Conservation (phyloP, 2,797 vertebrate species). For the Graptemys geographica region DNA sequence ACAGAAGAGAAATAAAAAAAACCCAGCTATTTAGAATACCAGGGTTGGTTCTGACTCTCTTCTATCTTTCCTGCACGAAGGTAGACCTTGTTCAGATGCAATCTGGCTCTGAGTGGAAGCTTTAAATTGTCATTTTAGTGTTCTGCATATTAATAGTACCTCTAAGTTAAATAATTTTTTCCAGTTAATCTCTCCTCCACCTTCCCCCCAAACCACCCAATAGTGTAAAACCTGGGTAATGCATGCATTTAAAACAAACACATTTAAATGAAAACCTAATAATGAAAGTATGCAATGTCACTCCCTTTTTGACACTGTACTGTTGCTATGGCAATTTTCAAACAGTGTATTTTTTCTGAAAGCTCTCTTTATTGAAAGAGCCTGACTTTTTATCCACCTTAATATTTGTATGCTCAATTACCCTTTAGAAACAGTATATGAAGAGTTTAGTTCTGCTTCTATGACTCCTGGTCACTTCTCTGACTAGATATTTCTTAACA, state of each 20-base stretch:
- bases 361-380: conserved; percentile 47
- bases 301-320: conserved; percentile 31
- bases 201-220: neutral
- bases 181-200: conserved; percentile 13
- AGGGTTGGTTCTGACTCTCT: neutral
- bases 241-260: neutral
- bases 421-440: conserved; percentile 54
- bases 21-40: neutral
- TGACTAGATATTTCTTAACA: conserved; percentile 31
- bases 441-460: conserved; percentile 59
- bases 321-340: conserved; percentile 63
- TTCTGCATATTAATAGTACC: neutral
- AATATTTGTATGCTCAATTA: conserved; percentile 60
- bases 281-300: conserved; percentile 28
- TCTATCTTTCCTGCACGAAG: neutral
- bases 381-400: conserved; percentile 46
- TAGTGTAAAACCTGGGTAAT: neutral
- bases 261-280: conserved; percentile 33
- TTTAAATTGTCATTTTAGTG: neutral
- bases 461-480: conserved; percentile 21
- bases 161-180: neutral
- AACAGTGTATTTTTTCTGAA: conserved; percentile 38
- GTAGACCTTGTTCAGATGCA: neutral
- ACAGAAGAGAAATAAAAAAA: neutral
- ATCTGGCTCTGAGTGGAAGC: neutral